phyloP scores from a whole-genome alignment of 2,888 invertebrate species.

The Drosophila robusta region DNA sequence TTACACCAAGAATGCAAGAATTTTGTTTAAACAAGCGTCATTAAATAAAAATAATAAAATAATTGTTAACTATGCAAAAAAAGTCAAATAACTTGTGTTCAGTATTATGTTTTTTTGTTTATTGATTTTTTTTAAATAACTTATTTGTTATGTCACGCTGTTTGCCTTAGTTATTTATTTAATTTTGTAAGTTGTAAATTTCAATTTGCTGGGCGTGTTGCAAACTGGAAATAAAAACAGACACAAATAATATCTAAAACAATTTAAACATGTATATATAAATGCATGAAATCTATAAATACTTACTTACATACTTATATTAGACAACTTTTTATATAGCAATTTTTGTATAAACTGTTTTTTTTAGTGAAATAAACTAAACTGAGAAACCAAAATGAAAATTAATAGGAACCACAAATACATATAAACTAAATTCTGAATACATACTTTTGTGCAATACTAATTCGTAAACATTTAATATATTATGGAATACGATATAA shows the following conservation, averaged over 20 bases:
- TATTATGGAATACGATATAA: slow-evolving; percentile 15
- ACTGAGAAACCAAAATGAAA: slow-evolving; percentile 32
- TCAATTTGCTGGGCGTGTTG: slow-evolving; percentile 53
- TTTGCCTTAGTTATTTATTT: slow-evolving; percentile 46
- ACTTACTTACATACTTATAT: slow-evolving; percentile 55
- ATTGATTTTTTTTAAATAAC: slow-evolving; percentile 18
- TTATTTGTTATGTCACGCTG: slow-evolving; percentile 26
- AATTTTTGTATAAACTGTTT: slow-evolving; percentile 79
- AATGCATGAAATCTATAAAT: slow-evolving; percentile 36
- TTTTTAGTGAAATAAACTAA: slow-evolving; percentile 44
- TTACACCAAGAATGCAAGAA: slow-evolving; percentile 35
- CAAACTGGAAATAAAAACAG: slow-evolving; percentile 22
- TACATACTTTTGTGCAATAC: slow-evolving; percentile 73
- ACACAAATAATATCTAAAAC: slow-evolving; percentile 13
- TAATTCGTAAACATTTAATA: slow-evolving; percentile 63
- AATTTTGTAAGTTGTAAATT: slow-evolving; percentile 29
- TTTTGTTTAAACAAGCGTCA: slow-evolving; percentile 29
- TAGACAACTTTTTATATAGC: slow-evolving; percentile 80
- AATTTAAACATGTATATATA: slow-evolving; percentile 18
- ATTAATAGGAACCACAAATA: slow-evolving; percentile 47
- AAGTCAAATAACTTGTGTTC: slow-evolving; percentile 77
- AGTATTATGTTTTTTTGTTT: slow-evolving; percentile 75
- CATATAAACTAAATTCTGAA: slow-evolving; percentile 50
- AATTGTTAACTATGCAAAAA: slow-evolving; percentile 31
- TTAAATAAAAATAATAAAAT: slow-evolving; percentile 18